Evolutionary conservation across 1,140 invertebrate species (phyloP).

Genomic region (Pseudomyrmex dendroicus): DNA sequence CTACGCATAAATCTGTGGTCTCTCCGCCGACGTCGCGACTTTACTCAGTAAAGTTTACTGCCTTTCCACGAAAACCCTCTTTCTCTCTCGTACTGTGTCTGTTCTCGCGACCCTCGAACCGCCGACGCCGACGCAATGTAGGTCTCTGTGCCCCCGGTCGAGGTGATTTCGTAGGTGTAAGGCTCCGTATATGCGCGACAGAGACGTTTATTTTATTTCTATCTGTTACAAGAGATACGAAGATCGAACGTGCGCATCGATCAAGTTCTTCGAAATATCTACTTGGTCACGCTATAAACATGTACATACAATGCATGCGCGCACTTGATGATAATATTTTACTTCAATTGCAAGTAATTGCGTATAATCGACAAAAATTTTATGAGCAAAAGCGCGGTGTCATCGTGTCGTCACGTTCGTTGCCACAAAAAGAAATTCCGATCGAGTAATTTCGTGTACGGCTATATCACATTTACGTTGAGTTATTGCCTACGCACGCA

Average conservation of each 20-base stretch:
- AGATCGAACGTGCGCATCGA: background rate
- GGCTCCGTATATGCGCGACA: too few species aligned
- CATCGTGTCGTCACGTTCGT: background rate
- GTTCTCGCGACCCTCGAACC: slow-evolving; percentile 6
- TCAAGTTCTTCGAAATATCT: slow-evolving; percentile 26
- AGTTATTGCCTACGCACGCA: slow-evolving; percentile 57
- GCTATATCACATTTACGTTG: slow-evolving; percentile 54
- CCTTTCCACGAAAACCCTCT: slow-evolving; percentile 80
- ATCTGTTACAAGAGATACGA: background rate
- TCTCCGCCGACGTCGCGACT: slow-evolving; percentile 72
- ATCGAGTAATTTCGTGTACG: slow-evolving; percentile 33
- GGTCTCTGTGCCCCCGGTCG: slow-evolving; percentile 72
- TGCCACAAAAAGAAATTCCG: slow-evolving; percentile 17
- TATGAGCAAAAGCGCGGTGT: slow-evolving; percentile 8
- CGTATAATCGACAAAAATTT: slow-evolving; percentile 33
- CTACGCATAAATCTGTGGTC: slow-evolving; percentile 84
- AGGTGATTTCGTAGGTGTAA: too few species aligned
- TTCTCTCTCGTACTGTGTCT: slow-evolving; percentile 14
- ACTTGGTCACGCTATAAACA: background rate
- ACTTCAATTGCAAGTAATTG: slow-evolving; percentile 24
- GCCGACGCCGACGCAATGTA: slow-evolving; percentile 68
- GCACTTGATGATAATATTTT: slow-evolving; percentile 1
- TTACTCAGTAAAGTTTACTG: slow-evolving; percentile 66
- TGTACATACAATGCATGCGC: background rate
- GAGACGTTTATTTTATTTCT: background rate